Conservation (phyloP, 2,888 invertebrate genomes). For the Neria commutata region DNA sequence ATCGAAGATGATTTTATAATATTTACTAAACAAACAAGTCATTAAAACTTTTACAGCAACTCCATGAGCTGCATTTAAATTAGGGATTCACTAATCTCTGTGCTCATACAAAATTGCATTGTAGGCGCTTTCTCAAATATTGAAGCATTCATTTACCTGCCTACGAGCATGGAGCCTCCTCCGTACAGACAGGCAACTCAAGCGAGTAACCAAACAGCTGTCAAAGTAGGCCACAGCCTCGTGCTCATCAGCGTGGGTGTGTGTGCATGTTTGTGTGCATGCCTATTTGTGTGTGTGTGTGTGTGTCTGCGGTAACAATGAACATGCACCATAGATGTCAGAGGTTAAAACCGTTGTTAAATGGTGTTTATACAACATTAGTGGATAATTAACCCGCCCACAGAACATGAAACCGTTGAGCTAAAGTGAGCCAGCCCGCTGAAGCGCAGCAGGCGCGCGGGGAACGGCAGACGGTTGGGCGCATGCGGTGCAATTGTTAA, state of each 20-base stretch:
- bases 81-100: too few species aligned
- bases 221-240: background rate
- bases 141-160: too few species aligned
- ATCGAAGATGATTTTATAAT: too few species aligned
- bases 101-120: too few species aligned
- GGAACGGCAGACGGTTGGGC: background rate
- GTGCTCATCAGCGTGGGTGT: background rate
- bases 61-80: too few species aligned
- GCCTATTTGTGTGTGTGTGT: background rate
- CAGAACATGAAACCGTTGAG: conserved; percentile 14
- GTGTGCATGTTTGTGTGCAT: background rate
- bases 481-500: background rate
- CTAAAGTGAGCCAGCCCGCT: background rate
- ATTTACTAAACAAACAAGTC: too few species aligned
- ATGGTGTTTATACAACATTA: conserved; percentile 42
- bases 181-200: too few species aligned
- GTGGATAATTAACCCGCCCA: conserved; percentile 53
- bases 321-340: conserved; percentile 37
- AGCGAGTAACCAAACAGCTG: background rate
- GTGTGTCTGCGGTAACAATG: background rate
- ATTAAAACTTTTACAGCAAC: too few species aligned
- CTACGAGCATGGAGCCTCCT: too few species aligned
- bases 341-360: conserved; percentile 33
- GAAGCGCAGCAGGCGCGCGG: background rate
- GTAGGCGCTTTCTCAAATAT: too few species aligned